Conservation (phyloP, 2,113 vertebrate genomes). For the Rhinolophus ferrumequinum region DNA sequence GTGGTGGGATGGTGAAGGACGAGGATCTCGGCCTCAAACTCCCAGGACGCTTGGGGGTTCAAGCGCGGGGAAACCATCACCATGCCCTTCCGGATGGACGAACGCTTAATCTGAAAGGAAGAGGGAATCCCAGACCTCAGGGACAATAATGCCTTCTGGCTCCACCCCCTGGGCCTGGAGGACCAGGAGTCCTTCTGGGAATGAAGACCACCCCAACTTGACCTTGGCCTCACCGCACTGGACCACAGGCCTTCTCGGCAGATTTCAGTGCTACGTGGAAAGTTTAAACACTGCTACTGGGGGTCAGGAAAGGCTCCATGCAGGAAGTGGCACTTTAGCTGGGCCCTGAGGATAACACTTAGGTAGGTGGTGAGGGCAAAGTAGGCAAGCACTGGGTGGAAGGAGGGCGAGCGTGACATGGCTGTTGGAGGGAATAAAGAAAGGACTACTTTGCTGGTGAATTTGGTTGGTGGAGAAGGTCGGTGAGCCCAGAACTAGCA, state of each 20-base stretch:
- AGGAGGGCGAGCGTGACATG: background rate
- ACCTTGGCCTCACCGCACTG: background rate
- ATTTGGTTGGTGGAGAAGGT: background rate
- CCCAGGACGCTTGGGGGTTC: constrained; percentile 98
- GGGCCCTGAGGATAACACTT: background rate
- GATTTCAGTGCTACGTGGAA: background rate
- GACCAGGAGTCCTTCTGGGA: background rate
- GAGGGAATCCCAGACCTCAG: background rate
- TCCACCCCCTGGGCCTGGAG: background rate
- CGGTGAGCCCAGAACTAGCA: background rate
- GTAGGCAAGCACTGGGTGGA: background rate
- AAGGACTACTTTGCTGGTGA: background rate
- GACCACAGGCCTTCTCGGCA: background rate
- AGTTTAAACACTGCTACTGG: background rate
- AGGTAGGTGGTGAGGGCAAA: background rate
- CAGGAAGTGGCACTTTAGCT: background rate
- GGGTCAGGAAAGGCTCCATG: background rate
- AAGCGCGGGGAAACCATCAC: constrained; percentile 98
- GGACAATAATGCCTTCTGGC: background rate
- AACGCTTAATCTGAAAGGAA: constrained; percentile 94
- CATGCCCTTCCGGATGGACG: constrained; percentile 98
- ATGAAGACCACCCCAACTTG: background rate
- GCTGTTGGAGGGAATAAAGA: background rate
- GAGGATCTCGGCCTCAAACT: constrained; percentile 98
- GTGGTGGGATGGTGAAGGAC: constrained; percentile 98